phyloP scores from a whole-genome alignment of 2,797 vertebrate species.

The Acridotheres tristis region DNA sequence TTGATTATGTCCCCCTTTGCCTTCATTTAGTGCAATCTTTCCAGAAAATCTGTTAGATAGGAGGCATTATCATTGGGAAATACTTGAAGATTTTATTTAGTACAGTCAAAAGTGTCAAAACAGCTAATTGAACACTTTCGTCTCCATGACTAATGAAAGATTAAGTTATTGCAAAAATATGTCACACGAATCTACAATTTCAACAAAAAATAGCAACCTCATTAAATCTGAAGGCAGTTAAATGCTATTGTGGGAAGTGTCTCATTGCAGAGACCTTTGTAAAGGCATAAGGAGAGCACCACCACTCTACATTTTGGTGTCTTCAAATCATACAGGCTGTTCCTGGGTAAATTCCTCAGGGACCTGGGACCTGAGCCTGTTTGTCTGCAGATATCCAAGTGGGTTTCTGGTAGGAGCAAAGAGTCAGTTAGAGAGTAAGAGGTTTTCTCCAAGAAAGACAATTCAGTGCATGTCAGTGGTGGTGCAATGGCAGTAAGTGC shows the following conservation, averaged over 20 bases:
- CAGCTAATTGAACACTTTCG: conserved; percentile 30
- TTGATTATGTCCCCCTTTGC: neutral
- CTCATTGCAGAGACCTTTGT: neutral
- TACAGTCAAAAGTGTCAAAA: conserved; percentile 38
- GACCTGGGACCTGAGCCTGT: neutral
- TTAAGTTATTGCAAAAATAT: conserved; percentile 26
- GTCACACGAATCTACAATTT: conserved; percentile 1
- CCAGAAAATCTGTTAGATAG: neutral
- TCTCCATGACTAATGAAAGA: conserved; percentile 49
- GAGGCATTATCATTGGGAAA: neutral
- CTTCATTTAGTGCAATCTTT: neutral
- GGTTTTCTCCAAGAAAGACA: neutral
- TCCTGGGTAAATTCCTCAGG: neutral
- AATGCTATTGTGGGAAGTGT: neutral
- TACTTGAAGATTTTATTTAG: conserved; percentile 10
- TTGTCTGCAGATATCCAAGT: neutral
- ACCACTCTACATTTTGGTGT: neutral
- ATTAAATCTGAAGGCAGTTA: neutral
- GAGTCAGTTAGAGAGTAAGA: neutral
- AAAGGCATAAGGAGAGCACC: neutral
- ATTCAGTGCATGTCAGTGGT: neutral
- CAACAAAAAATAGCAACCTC: conserved; percentile 11
- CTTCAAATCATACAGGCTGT: neutral
- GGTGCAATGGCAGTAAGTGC: neutral
- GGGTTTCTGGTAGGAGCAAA: neutral